Evolutionary conservation across 2,888 invertebrate species (phyloP).

Genomic region (Meteorus cinctellus): DNA sequence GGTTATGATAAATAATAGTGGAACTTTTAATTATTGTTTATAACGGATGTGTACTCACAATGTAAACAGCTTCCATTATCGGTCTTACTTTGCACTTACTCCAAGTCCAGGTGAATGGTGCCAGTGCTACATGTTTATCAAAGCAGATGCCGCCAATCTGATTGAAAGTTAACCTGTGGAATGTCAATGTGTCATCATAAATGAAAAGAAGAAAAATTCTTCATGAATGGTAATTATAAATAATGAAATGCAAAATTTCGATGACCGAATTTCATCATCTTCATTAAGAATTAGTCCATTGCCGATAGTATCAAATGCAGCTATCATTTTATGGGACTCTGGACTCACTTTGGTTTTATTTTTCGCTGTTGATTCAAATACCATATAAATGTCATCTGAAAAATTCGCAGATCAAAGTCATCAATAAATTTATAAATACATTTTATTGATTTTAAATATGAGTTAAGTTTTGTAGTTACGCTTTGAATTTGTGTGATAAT

Average conservation of each 20-base stretch:
- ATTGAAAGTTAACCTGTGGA: slow-evolving; percentile 61
- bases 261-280: slow-evolving; percentile 55
- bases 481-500: slow-evolving; percentile 37
- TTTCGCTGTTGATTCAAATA: slow-evolving; percentile 57
- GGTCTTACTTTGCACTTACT: slow-evolving; percentile 45
- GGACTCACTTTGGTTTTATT: slow-evolving; percentile 51
- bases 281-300: slow-evolving; percentile 61
- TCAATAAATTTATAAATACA: slow-evolving; percentile 6
- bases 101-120: slow-evolving; percentile 59
- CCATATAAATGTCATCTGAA: slow-evolving; percentile 61
- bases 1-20: not conserved
- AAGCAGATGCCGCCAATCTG: slow-evolving; percentile 60
- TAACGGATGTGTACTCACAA: slow-evolving; percentile 44
- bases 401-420: slow-evolving; percentile 46
- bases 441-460: not conserved
- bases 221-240: not conserved
- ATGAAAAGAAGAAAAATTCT: not conserved
- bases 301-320: slow-evolving; percentile 61
- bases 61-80: slow-evolving; percentile 49
- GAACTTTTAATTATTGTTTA: not conserved
- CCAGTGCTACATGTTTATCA: slow-evolving; percentile 53
- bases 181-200: not conserved
- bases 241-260: slow-evolving; percentile 5
- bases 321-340: slow-evolving; percentile 53
- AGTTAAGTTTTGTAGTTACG: not conserved